Base-by-base conservation (phyloP, 2,113 vertebrate genomes). In the Vulpes ferrilata region DNA sequence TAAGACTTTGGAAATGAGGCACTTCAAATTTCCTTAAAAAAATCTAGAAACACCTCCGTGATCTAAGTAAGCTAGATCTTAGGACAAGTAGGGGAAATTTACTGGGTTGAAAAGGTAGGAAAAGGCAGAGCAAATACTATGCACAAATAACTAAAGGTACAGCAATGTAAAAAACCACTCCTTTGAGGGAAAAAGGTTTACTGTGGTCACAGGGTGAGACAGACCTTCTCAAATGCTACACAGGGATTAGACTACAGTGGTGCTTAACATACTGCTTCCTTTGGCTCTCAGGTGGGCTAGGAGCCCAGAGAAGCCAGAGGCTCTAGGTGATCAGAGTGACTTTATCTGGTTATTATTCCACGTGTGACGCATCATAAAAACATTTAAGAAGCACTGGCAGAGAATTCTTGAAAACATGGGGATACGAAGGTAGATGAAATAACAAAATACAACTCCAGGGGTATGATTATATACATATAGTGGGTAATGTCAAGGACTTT, bases 1-100 rank as follows among this genome's bases (percentile, higher is more conserved):
- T 92, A 53, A 95, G 23, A 87, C 38, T 88, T 76, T 51, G 53
- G 71, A 94, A 97, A 59, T 8, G 69, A 83, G 43, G 11, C 88
- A 32, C 55, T 80, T 87, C 38, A 55, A 65, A 88, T 65, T 69
- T 30, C 17, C 57, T 91, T 93, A 43, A 64, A 93, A 80, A 88
- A 92, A 79, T 35, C 67, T 53, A 88, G 43, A 91, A 80, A 88
- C 25, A 87, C 57, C 93, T 78, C 11, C 38, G 43, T 76, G 74
- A 85, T 55, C 69, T n/a, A 78, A 65, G 82, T 71, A 48, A 93
- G n/a, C 53, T 27, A 23, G 64, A 32, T 22, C 51, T 93, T 79
- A 91, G 53, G 67, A 51, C 69, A 74, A 83, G 32, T 20, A 80
- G 67, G 32, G 7, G 12, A 83, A 67, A 43, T 48, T 93, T 25